Base-by-base conservation (phyloP, 1,140 invertebrate species). In the Eriocheir sinensis region DNA sequence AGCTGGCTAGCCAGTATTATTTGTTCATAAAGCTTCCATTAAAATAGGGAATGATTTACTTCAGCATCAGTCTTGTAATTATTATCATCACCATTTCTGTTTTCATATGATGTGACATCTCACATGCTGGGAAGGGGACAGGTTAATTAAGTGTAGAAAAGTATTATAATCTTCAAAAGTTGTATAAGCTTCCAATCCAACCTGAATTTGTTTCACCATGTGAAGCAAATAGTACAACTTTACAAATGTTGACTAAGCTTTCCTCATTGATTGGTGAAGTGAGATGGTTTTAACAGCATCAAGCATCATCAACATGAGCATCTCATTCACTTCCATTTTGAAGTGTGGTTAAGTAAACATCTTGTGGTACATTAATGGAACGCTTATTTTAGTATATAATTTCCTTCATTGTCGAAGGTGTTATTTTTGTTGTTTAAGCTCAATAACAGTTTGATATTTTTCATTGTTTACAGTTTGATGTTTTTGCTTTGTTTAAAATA, bases 151-250 rank as follows among this genome's bases (percentile, higher is more conserved):
- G n/a, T n/a, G n/a, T n/a, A n/a, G n/a, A n/a, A n/a, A n/a, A n/a
- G n/a, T n/a, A n/a, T n/a, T n/a, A n/a, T n/a, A n/a, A n/a, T n/a
- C n/a, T n/a, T n/a, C n/a, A n/a, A n/a, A n/a, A n/a, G n/a, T n/a
- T n/a, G n/a, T 21, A n/a, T 12, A n/a, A 72, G 60, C 21, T 27
- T 72, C 21, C n/a, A 21, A 72, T 72, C 21, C n/a, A n/a, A 21
- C 60, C 60, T n/a, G 60, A 27, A 27, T n/a, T 72, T 72, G 60
- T 72, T 72, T 72, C 60, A 72, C 60, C 60, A 72, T 72, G 60
- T 72, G 60, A 72, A n/a, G n/a, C 60, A 72, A 72, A n/a, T n/a
- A 72, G n/a, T 72, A 8, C 0, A 17, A 17, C 6, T 72, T n/a
- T 6, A n/a, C 1, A 27, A 72, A 72, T 72, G 60, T 72, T n/a